Evolutionary conservation across 2,888 invertebrate genomes (phyloP), one percentile per base, ranked within the genome.

Genomic region (Plagodis dolabraria): DNA sequence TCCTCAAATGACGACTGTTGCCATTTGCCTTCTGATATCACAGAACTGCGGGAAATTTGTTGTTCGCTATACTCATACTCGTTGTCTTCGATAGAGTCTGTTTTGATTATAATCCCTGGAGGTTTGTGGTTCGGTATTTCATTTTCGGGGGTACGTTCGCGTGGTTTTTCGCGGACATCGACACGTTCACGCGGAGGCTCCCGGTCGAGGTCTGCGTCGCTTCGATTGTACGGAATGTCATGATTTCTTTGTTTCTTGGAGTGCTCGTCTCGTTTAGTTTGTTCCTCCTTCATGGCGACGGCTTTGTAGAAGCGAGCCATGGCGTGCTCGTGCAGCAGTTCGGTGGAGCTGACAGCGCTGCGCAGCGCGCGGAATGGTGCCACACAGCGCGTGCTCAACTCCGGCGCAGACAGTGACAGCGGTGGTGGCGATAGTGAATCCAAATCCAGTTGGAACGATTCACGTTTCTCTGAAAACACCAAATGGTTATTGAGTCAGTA

Each of bases 261-360:
- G 42, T 70, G 68, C 70, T 74, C 75, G 52, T 81, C 72, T 66
- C 81, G 77, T 52, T 71, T 71, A 72, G 82, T 90, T 73, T 95
- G 94, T 22, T 94, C 94, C 81, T 97, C 96, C 80, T 97, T 96
- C 70, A 96, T 93, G 56, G 95, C 95, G 5, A 96, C 95, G 8
- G 96, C 97, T 81, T 96, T 95, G 79, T 96, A 96, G 79, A 97
- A 96, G 43, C 97, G 93, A 7, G 96, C 96, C 96, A 97, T 96
- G 9, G 96, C 96, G 47, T 95, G 94, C 80, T 97, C 97, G 80
- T 97, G 97, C 0, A 97, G 93, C 6, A 97, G 91, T 79, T 97
- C 97, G 0, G 96, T 96, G 4, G 97, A 97, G 77, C 97, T 97
- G 34, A 96, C 96, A 0, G 96, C 96, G 70, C 95, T 94, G 35